phyloP scores from a whole-genome alignment of 2,113 vertebrate genomes.

The Siniperca chuatsi region DNA sequence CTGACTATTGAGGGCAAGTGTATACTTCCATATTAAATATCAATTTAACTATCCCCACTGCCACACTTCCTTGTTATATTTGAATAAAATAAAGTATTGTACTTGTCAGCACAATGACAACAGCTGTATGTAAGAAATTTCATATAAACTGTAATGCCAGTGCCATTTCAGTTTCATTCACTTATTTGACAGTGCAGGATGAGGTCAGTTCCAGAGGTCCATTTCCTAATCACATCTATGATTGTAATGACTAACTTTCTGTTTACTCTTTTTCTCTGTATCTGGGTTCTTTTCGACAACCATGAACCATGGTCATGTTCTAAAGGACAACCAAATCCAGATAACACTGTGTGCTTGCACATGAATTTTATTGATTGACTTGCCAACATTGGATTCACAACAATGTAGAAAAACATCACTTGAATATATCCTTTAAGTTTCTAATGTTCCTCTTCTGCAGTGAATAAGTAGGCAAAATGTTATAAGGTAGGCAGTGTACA shows the following conservation, averaged over 20 bases:
- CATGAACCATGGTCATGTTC: slow-evolving; percentile 71
- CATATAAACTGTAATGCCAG: neutral
- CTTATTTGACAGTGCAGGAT: slow-evolving; percentile 19
- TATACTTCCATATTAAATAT: slow-evolving; percentile 5
- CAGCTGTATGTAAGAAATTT: neutral
- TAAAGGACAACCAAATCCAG: slow-evolving; percentile 68
- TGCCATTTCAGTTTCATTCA: slow-evolving; percentile 26
- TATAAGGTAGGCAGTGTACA: neutral
- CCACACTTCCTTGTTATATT: neutral
- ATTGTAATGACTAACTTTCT: slow-evolving; percentile 79
- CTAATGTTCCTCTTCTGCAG: neutral
- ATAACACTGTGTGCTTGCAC: slow-evolving; percentile 57
- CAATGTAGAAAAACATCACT: neutral
- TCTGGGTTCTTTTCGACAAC: slow-evolving; percentile 61
- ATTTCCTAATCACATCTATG: slow-evolving; percentile 65
- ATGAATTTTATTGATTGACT: slow-evolving; percentile 48
- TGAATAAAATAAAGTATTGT: neutral
- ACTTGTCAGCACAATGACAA: neutral
- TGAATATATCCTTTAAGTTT: neutral
- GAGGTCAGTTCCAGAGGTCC: slow-evolving; percentile 59
- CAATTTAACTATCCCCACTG: neutral
- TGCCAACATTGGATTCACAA: slow-evolving; percentile 30
- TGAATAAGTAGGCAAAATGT: slow-evolving; percentile 14
- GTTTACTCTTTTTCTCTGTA: slow-evolving; percentile 67
- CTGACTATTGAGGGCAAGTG: too few relatives aligned